phyloP scores from a whole-genome alignment of 2,797 vertebrate genomes.

The Masticophis lateralis region DNA sequence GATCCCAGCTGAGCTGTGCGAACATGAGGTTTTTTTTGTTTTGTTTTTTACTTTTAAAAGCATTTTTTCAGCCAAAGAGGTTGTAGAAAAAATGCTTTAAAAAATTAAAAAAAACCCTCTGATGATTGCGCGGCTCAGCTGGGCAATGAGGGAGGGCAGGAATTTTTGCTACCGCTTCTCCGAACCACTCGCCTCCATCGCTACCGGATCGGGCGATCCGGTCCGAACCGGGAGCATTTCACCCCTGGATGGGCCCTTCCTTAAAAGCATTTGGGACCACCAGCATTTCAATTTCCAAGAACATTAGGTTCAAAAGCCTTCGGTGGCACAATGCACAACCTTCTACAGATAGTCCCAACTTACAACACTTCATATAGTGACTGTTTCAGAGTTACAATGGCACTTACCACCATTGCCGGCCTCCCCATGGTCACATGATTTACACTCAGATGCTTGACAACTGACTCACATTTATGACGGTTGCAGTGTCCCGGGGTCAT shows the following conservation, averaged over 20 bases:
- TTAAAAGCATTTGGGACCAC: slow-evolving; percentile 37
- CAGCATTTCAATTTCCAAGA: slow-evolving; percentile 20
- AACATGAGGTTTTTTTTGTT: too few species aligned
- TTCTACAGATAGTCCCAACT: background rate
- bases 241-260: slow-evolving; percentile 29
- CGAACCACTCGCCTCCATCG: too few species aligned
- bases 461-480: background rate
- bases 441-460: background rate
- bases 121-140: too few species aligned
- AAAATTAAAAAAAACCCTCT: too few species aligned
- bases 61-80: too few species aligned
- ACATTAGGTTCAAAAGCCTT: slow-evolving; percentile 52
- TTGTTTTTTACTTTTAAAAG: too few species aligned
- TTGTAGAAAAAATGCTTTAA: too few species aligned
- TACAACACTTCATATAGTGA: background rate
- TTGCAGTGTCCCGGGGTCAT: background rate
- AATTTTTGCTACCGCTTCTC: too few species aligned
- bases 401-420: background rate
- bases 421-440: background rate
- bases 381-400: background rate
- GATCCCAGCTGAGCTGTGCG: too few species aligned
- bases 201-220: too few species aligned
- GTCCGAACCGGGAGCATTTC: too few species aligned
- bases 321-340: slow-evolving; percentile 54
- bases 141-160: too few species aligned